Evolutionary conservation across 2,888 invertebrate genomes (phyloP).

Genomic region (Selenia dentaria): DNA sequence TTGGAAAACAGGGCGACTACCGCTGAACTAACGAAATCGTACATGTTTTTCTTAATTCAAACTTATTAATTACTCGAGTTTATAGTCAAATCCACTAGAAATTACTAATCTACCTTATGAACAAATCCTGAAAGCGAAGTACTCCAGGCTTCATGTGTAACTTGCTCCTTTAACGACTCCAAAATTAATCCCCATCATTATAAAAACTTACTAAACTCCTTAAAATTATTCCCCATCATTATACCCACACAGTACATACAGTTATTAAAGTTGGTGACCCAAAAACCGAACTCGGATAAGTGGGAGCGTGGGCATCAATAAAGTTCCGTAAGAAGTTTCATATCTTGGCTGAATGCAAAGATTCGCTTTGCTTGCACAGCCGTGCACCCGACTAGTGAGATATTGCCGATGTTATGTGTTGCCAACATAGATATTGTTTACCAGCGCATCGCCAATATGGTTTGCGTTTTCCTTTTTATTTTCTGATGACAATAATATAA

Average conservation of each 20-base stretch:
- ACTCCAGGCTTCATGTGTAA: not conserved
- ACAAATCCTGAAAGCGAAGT: not conserved
- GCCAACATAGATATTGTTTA: slow-evolving; percentile 14
- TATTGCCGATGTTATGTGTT: slow-evolving; percentile 30
- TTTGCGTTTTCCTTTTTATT: no score
- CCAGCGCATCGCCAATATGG: not conserved
- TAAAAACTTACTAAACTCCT: no score
- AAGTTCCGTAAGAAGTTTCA: slow-evolving; percentile 54
- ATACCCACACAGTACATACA: slow-evolving; percentile 10
- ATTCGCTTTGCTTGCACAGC: slow-evolving; percentile 61
- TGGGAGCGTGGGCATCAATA: slow-evolving; percentile 50
- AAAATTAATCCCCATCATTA: slow-evolving; percentile 3
- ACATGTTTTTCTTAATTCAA: no score
- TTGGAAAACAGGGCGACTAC: no score
- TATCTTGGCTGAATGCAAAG: slow-evolving; percentile 64
- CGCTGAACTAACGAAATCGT: no score
- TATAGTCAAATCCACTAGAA: no score
- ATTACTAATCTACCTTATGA: not conserved
- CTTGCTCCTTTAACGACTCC: slow-evolving; percentile 7
- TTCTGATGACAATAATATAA: no score
- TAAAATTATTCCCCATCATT: slow-evolving; percentile 1
- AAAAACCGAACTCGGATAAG: slow-evolving; percentile 41
- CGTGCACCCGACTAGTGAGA: slow-evolving; percentile 33
- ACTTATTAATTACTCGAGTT: no score
- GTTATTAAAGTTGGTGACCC: slow-evolving; percentile 40